These are phyloP conservation scores for Otolemur garnettii DNA, from an alignment of 2,113 vertebrate species.

Conservation along the genomic window DNA sequence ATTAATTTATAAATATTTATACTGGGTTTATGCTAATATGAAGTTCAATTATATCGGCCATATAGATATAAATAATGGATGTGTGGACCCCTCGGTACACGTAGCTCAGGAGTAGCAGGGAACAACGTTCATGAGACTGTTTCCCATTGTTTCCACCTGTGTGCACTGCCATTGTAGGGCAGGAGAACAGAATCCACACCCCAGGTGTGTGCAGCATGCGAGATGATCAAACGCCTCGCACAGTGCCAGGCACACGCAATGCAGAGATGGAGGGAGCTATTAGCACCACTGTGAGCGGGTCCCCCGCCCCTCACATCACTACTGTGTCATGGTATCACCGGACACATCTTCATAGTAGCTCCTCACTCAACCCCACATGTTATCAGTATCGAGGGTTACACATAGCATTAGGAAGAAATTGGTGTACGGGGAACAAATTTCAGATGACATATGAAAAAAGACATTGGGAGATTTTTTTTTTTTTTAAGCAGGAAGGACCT, in stretches of 20 bases:
- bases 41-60: slow-evolving; percentile 57
- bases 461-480: not conserved
- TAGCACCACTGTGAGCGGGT: not conserved
- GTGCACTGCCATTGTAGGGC: not conserved
- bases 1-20: slow-evolving; percentile 74
- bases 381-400: not conserved
- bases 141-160: not conserved
- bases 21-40: slow-evolving; percentile 48
- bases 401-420: not conserved
- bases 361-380: not conserved
- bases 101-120: not conserved
- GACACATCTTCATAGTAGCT: slow-evolving; percentile 33
- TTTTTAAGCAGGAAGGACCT: not conserved
- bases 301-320: not conserved
- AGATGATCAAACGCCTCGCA: not conserved
- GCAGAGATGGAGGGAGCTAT: not conserved
- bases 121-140: not conserved
- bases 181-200: too few species aligned
- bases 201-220: not conserved
- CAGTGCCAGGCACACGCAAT: not conserved
- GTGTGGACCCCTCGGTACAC: not conserved
- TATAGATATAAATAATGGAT: slow-evolving; percentile 61
- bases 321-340: not conserved
- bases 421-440: not conserved
- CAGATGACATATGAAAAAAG: not conserved